A percentile compares a stretch with the other conserved stretches of the same genome.
Evolutionary conservation across 2,888 invertebrate genomes (phyloP).

Genomic region (Drosophila cognata): DNA sequence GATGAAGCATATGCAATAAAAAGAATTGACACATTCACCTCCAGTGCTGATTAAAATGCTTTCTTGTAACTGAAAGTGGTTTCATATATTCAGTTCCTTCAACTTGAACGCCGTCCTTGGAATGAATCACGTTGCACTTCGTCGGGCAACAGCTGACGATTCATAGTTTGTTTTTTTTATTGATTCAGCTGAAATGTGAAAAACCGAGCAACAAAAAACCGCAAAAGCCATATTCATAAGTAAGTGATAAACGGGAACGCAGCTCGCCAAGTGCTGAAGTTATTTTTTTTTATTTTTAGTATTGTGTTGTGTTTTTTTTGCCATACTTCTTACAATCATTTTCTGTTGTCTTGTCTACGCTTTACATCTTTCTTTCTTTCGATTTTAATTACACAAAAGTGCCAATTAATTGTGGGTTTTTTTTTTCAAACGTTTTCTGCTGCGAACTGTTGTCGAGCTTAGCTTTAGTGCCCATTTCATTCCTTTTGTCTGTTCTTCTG

Average conservation of each 20-base stretch:
- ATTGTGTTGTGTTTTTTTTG: conserved; percentile 10
- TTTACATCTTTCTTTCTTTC: conserved; percentile 65
- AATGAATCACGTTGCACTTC: conserved; percentile 34
- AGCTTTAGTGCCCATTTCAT: conserved; percentile 1
- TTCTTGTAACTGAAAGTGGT: background rate
- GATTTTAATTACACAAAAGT: conserved; percentile 75
- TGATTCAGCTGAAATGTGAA: conserved; percentile 32
- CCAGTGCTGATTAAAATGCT: background rate
- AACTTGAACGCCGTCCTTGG: conserved; percentile 20
- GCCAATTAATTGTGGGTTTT: conserved; percentile 69
- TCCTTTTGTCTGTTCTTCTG: conserved; percentile 25
- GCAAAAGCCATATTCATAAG: conserved; percentile 28
- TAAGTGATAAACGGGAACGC: conserved; percentile 37
- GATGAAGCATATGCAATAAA: background rate
- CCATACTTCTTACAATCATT: conserved; percentile 34
- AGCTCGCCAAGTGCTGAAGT: conserved; percentile 20
- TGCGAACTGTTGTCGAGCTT: conserved; percentile 15
- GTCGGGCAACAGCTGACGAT: conserved; percentile 2
- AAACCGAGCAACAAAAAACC: conserved; percentile 16
- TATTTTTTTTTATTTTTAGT: conserved; percentile 7
- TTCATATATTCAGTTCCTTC: background rate
- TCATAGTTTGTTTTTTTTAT: conserved; percentile 22
- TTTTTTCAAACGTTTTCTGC: conserved; percentile 28
- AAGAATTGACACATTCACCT: background rate
- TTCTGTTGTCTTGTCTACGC: conserved; percentile 52